Percentiles rank a stretch among this genome's conserved stretches.
Conservation (phyloP, 2,888 invertebrate genomes). For the Scrobipalpa costella region DNA sequence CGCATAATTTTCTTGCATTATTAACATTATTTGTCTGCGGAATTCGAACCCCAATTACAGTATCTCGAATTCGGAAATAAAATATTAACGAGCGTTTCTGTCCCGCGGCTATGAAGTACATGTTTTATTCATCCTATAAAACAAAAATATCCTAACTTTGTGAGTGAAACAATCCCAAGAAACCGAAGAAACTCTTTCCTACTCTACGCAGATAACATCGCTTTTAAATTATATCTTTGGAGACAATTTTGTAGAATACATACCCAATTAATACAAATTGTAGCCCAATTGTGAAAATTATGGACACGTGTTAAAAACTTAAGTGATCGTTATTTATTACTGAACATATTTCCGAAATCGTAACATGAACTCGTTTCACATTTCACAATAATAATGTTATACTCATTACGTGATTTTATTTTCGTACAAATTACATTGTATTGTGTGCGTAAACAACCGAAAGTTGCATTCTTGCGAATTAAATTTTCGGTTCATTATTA, state of each 20-base stretch:
- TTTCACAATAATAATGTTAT: constrained; percentile 5
- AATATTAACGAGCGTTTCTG: constrained; percentile 7
- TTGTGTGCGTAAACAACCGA: no score
- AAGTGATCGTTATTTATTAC: constrained; percentile 5
- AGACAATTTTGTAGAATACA: not conserved
- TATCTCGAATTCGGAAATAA: constrained; percentile 5
- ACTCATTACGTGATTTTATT: not conserved
- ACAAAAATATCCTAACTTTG: not conserved
- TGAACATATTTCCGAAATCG: not conserved
- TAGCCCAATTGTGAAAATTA: not conserved
- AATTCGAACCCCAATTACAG: constrained; percentile 8
- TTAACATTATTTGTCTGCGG: constrained; percentile 12
- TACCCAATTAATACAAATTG: not conserved
- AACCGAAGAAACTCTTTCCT: not conserved
- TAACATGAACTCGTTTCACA: not conserved
- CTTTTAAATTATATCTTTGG: not conserved
- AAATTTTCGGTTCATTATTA: no score
- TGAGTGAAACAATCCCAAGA: not conserved
- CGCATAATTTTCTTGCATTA: constrained; percentile 11
- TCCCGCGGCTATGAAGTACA: not conserved
- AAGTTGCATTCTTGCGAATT: no score
- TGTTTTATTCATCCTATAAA: constrained; percentile 1
- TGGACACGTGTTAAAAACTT: not conserved
- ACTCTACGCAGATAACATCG: not conserved
- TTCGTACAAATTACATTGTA: not conserved